Evolutionary conservation across 1,140 invertebrate species (phyloP), one percentile per base, ranked within the genome.

Genomic region (Nasonia giraulti): DNA sequence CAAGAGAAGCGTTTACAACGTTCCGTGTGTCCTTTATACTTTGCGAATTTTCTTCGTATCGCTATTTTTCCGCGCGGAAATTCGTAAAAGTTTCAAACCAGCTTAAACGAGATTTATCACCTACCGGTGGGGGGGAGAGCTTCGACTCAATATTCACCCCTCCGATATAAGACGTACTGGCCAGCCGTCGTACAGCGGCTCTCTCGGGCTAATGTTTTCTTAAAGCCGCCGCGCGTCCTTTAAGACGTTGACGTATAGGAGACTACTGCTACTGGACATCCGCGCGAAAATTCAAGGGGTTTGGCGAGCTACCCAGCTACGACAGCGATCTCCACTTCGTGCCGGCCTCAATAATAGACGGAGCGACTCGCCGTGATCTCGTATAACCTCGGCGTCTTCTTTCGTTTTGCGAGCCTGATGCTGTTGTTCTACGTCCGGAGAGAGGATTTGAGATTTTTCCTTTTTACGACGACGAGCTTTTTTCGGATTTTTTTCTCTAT

Each of bases 291-390:
- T n/a, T 75, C 37, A 75, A 75, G 74, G 40, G 33, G 33, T n/a
- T 75, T 14, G 33, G n/a, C 69, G 31, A 31, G 69, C n/a, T 73
- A 12, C 33, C 7, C 87, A 87, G 88, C 87, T 90, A 89, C 90
- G 91, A 91, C 90, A 91, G 80, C 88, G 89, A 89, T 90, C 88
- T 91, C 88, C 89, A 91, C 90, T 92, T 33, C 40, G 31, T 86
- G 80, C 87, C 86, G 86, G 86, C 87, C 86, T 93, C 89, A 92
- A 92, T 92, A 92, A 92, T 92, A 88, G 87, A 92, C 88, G 80
- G 89, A 84, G 31, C 31, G 27, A 50, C 31, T 62, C 76, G 20
- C 17, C 55, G n/a, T 81, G n/a, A 71, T 81, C 69, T 73, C 62
- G 55, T 68, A 80, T n/a, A 33, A 66, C 14, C 27, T 66, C 31